Base-by-base conservation (phyloP, 2,888 invertebrate species). In the Caenorhabditis sp. region DNA sequence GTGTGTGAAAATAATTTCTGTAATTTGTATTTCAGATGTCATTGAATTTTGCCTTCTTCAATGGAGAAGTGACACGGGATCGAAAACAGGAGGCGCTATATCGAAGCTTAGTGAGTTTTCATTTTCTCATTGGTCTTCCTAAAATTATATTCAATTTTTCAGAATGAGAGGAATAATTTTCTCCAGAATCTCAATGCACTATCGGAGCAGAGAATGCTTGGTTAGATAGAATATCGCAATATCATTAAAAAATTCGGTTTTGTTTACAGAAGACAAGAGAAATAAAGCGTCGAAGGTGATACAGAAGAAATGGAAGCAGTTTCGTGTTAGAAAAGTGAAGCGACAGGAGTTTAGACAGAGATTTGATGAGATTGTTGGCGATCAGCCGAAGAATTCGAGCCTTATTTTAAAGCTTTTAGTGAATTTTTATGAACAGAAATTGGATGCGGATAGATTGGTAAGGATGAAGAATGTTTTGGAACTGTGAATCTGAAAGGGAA, bases 61-160 rank as follows among this genome's bases (percentile, higher is more conserved):
- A 75, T 31, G 80, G 80, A 1, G 65, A 68, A 21, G 69, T 76
- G 0, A 59, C 58, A 21, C 62, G 73, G 12, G 69, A 80, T 60
- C 56, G 67, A 52, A 67, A 62, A 23, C 82, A 82, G 49, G 82
- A 82, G 53, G 80, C 82, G 0, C 70, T 82, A 70, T 14, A 78
- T 14, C 56, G 57, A 21, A 69, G 77, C 12, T 31, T 77, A 75
- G 81, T 79, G 21, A 56, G 17, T 50, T 68, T 75, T 36, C n/a
- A n/a, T n/a, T n/a, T n/a, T n/a, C n/a, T n/a, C n/a, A n/a, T n/a
- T n/a, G n/a, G n/a, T n/a, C n/a, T n/a, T n/a, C n/a, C n/a, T n/a
- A n/a, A n/a, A n/a, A n/a, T n/a, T n/a, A n/a, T n/a, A n/a, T n/a
- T n/a, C n/a, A n/a, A n/a, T n/a, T n/a, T n/a, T n/a, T n/a, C 54